phyloP scores from a whole-genome alignment of 2,888 invertebrate genomes.

The Tortricodes alternella region DNA sequence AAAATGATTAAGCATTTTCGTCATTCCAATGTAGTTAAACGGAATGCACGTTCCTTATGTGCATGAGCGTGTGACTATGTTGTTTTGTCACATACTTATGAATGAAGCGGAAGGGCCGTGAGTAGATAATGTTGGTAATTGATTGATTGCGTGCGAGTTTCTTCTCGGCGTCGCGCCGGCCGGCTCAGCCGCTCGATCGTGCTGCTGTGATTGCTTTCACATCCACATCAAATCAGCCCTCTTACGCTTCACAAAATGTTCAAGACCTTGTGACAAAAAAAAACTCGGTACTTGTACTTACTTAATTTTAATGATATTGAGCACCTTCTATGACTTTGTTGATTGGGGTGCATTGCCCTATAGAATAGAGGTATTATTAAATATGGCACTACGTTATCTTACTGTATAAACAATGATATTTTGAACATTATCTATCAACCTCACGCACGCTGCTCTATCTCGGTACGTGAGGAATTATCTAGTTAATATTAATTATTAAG shows the following conservation, averaged over 20 bases:
- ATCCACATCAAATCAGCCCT: constrained; percentile 23
- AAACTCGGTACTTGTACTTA: background rate
- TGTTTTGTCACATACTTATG: constrained; percentile 28
- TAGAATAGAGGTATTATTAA: constrained; percentile 16
- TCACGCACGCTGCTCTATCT: constrained; percentile 25
- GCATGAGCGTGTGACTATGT: constrained; percentile 25
- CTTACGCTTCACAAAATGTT: too few species aligned
- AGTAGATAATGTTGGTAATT: constrained; percentile 28
- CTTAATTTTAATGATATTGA: constrained; percentile 14
- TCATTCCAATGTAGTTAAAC: background rate
- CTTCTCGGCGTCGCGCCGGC: constrained; percentile 2
- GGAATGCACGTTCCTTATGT: background rate
- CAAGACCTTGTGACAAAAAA: too few species aligned
- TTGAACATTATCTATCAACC: constrained; percentile 23
- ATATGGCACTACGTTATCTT: constrained; percentile 24
- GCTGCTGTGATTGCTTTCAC: constrained; percentile 21
- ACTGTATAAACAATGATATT: constrained; percentile 22
- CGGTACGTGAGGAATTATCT: constrained; percentile 27
- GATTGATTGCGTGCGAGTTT: constrained; percentile 27
- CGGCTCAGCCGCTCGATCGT: too few species aligned
- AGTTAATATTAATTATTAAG: constrained; percentile 16
- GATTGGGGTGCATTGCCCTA: constrained; percentile 25
- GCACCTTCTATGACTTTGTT: constrained; percentile 27
- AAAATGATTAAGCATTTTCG: too few species aligned
- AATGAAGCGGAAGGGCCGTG: constrained; percentile 29